Conservation (phyloP, 2,113 vertebrate genomes). For the Microcebus griseorufus region DNA sequence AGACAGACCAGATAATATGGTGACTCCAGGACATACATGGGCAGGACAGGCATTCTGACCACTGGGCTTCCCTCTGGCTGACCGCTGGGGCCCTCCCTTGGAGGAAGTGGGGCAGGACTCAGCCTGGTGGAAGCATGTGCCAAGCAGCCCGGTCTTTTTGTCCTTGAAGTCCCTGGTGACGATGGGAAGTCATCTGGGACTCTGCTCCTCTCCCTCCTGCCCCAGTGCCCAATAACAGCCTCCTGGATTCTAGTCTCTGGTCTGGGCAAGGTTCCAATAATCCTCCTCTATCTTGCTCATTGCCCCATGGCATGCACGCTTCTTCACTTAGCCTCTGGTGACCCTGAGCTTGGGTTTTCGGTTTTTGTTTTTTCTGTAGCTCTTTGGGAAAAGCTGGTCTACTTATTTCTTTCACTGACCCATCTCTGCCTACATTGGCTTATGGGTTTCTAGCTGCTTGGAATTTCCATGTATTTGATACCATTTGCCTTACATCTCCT, state of each 20-base stretch:
- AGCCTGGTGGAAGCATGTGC: not conserved
- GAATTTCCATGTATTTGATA: not conserved
- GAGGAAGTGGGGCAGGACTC: not conserved
- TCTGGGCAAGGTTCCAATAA: not conserved
- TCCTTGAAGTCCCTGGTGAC: not conserved
- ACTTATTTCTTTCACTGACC: not conserved
- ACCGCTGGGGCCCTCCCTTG: not conserved
- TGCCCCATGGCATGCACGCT: not conserved
- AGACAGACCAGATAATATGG: not conserved
- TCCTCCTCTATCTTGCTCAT: rapidly evolving
- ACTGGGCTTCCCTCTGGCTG: not conserved
- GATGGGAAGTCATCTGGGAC: not conserved
- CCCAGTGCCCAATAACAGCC: not conserved
- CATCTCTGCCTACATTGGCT: not conserved
- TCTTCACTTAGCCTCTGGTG: not conserved
- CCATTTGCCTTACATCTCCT: not conserved
- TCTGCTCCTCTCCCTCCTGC: not conserved
- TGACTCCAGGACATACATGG: not conserved
- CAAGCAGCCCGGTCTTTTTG: not conserved
- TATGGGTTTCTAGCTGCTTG: not conserved
- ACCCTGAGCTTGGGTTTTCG: not conserved
- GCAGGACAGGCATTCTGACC: not conserved
- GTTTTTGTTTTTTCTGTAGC: not conserved
- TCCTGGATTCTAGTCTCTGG: not conserved
- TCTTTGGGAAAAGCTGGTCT: not conserved